Base-by-base conservation (phyloP, 2,888 invertebrate species). In the Cheilosia soror region DNA sequence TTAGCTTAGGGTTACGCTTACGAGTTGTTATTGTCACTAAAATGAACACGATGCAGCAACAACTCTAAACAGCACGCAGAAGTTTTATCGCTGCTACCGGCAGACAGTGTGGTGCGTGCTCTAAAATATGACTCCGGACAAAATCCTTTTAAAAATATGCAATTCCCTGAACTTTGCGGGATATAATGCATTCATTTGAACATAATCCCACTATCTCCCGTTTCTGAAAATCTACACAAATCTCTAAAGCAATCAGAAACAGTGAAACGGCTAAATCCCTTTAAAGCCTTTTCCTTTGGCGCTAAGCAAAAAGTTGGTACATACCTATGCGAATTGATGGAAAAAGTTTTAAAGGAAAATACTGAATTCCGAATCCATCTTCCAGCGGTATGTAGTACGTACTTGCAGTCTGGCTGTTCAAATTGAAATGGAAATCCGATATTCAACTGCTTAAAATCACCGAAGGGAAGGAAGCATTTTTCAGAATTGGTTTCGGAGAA, bases 161-260 rank as follows among this genome's bases (percentile, higher is more conserved):
- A 47, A 15, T 37, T 15, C 7, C 3, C 5, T 47, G 15, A 47
- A 15, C 15, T 47, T 44, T 15, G 5, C 11, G 37, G 3, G 37
- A 37, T 11, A 37, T 4, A 4, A 37, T 37, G 37, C 37, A 37
- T 37, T 37, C 37, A 11, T 37, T 37, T 37, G 44, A 47, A 47
- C 7, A 47, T 15, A 47, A 47, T 15, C 15, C n/a, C 15, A 47
- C 44, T 47, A 47, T 47, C n/a, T 7, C 44, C 44, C 44, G 15
- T n/a, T 47, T 47, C 2, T 15, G 5, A 3, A 44, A 15, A 47
- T 47, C 44, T 47, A 47, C n/a, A 15, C 44, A 47, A 47, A 47
- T 47, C 44, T n/a, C 44, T 7, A 47, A 47, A 47, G 44, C 44
- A 47, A n/a, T 47, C 44, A 47, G 44, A 15, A 47, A 47, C 44